Conservation (phyloP, 2,888 invertebrate species). For the Dinocampus coccinellae region DNA sequence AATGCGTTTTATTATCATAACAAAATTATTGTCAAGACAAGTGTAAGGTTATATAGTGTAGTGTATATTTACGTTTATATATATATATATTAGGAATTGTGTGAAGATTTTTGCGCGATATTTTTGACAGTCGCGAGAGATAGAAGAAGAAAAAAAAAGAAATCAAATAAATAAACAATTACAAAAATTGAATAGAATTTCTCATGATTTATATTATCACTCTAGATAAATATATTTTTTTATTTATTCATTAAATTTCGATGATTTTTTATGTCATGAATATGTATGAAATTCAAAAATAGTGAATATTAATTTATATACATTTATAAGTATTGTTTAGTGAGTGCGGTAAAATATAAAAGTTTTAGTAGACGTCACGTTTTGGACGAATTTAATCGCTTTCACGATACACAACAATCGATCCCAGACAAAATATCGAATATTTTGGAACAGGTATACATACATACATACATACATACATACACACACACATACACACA, state of each 20-base stretch:
- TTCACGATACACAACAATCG: slow-evolving; percentile 2
- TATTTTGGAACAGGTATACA: not conserved
- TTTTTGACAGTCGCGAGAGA: not conserved
- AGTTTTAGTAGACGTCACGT: slow-evolving; percentile 12
- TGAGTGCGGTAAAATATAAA: not conserved
- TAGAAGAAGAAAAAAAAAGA: not conserved
- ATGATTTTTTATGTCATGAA: no score
- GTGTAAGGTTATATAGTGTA: not conserved
- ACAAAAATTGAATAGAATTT: no score
- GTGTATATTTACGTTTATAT: not conserved
- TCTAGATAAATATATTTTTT: no score
- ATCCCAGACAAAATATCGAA: slow-evolving; percentile 15
- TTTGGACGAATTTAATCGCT: slow-evolving; percentile 14
- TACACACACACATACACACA: not conserved
- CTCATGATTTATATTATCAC: no score
- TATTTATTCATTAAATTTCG: no score
- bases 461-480: no score
- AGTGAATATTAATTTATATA: no score
- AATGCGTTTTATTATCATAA: slow-evolving; percentile 41
- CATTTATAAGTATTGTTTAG: not conserved
- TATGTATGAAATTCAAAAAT: no score
- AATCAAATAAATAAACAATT: no score
- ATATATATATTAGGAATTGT: not conserved
- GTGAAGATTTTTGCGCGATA: not conserved
- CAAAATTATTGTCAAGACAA: slow-evolving; percentile 27